A percentile compares a stretch with the other conserved stretches of the same genome.
Conservation (phyloP, 2,113 vertebrate species). For the Nematolebias whitei region DNA sequence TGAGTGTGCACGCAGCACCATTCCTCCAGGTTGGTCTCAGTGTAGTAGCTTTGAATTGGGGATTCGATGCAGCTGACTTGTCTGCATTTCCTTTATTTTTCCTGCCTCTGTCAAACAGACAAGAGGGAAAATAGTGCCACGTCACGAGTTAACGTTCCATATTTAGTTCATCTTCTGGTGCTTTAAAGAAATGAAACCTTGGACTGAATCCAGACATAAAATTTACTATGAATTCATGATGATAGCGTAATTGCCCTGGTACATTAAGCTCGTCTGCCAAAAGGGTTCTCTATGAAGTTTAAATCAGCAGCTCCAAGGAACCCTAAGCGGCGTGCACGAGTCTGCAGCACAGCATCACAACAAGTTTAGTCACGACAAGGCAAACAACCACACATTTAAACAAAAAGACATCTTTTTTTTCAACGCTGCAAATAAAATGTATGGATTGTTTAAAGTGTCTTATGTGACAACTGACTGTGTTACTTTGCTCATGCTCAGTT, state of each 20-base stretch:
- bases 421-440: background rate
- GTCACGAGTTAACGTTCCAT: slow-evolving; percentile 43
- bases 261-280: slow-evolving; percentile 29
- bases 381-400: slow-evolving; percentile 5
- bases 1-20: slow-evolving; percentile 2
- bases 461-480: background rate
- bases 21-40: slow-evolving; percentile 49
- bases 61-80: slow-evolving; percentile 65
- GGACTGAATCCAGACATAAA: slow-evolving; percentile 40
- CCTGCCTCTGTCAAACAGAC: slow-evolving; percentile 42
- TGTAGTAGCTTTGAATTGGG: slow-evolving; percentile 65
- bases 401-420: background rate
- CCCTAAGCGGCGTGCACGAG: slow-evolving; percentile 6
- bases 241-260: slow-evolving; percentile 28
- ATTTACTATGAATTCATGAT: slow-evolving; percentile 43
- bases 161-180: slow-evolving; percentile 44
- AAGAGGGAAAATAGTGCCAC: slow-evolving; percentile 22
- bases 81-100: slow-evolving; percentile 46
- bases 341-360: background rate
- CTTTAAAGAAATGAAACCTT: slow-evolving; percentile 36
- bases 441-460: background rate
- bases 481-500: background rate
- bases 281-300: slow-evolving; percentile 35
- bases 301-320: slow-evolving; percentile 22
- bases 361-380: slow-evolving; percentile 1